Conservation (phyloP, 1,140 invertebrate genomes). For the Drosophila melanica region DNA sequence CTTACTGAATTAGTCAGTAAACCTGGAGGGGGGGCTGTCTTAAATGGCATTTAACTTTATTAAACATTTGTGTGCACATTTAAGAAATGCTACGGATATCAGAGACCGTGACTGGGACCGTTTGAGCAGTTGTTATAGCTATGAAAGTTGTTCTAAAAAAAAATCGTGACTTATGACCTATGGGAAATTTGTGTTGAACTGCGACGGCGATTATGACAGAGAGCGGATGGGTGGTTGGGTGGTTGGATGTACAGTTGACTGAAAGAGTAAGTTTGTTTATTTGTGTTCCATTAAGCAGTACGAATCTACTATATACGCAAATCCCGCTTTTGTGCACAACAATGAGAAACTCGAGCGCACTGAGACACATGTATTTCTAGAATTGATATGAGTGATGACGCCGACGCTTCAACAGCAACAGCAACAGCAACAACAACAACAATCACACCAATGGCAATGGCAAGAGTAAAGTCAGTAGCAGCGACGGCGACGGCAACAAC, state of each 20-base stretch:
- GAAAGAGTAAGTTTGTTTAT: not conserved
- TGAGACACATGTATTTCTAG: constrained; percentile 62
- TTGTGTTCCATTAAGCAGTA: not conserved
- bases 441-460: not conserved
- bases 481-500: constrained; percentile 7
- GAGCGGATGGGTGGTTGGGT: not conserved
- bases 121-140: not conserved
- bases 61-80: not conserved
- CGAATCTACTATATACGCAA: constrained; percentile 9
- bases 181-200: not conserved
- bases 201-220: not conserved
- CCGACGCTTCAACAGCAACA: constrained; percentile 12
- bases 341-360: constrained; percentile 35
- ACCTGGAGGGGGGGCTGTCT: not conserved
- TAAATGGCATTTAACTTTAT: constrained; percentile 1
- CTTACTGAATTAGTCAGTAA: not conserved
- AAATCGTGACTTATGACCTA: constrained; percentile 1
- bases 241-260: not conserved
- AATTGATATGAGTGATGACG: constrained; percentile 66
- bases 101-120: not conserved
- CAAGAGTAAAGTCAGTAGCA: no score
- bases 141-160: not conserved
- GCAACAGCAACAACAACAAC: not conserved
- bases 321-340: constrained; percentile 26
- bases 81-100: not conserved